phyloP scores from a whole-genome alignment of 2,113 vertebrate genomes.

The Perccottus glenii region DNA sequence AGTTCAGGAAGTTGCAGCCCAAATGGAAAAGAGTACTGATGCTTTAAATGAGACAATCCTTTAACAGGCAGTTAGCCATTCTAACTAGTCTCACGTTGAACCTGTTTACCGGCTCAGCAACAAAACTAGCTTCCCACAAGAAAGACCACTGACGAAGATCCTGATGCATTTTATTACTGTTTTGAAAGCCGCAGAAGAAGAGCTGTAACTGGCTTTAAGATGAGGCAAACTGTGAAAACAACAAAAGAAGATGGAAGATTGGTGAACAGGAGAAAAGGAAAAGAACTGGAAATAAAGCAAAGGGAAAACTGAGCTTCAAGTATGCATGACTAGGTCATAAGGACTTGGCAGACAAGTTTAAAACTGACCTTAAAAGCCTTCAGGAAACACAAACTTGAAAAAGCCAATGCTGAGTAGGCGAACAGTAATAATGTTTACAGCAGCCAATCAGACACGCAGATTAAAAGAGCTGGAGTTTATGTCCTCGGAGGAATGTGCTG shows the following conservation, averaged over 20 bases:
- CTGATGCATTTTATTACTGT: neutral
- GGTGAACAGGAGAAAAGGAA: neutral
- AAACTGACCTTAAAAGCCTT: conserved; percentile 36
- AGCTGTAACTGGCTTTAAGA: conserved; percentile 3
- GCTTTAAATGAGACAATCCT: too few relatives aligned
- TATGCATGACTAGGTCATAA: conserved; percentile 38
- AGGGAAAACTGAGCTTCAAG: conserved; percentile 26
- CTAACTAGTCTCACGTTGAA: neutral
- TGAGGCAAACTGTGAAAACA: neutral
- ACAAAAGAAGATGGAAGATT: conserved; percentile 3
- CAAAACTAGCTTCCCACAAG: neutral
- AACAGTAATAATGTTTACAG: conserved; percentile 42
- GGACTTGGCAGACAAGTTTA: conserved; percentile 23
- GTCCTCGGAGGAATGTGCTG: conserved; percentile 30
- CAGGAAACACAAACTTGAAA: conserved; percentile 38
- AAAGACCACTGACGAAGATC: neutral
- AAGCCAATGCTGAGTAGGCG: conserved; percentile 47
- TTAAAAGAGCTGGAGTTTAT: conserved; percentile 22
- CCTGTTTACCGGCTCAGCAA: neutral
- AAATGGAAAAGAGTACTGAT: neutral
- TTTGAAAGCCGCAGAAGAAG: neutral
- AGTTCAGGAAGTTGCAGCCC: too few relatives aligned
- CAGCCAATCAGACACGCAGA: conserved; percentile 31
- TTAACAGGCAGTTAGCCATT: neutral
- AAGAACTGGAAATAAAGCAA: neutral